Evolutionary conservation across 1,140 invertebrate species (phyloP).

Genomic region (Caligus rogercresseyi): DNA sequence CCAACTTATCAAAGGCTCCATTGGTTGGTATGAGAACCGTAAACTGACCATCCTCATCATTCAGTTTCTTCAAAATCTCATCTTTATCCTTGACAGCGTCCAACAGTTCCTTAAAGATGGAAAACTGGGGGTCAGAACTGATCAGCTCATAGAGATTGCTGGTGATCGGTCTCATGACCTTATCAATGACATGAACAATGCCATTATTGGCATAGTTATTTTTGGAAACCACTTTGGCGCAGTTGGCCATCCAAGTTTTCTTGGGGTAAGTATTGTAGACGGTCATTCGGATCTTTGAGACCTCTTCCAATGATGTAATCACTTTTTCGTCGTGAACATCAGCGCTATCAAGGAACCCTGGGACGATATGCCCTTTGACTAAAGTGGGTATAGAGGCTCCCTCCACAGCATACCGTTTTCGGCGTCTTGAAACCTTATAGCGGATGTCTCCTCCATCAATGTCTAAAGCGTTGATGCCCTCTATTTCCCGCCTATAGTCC

Average conservation of each 20-base stretch:
- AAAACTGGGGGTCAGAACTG: conserved; percentile 32
- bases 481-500: conserved; percentile 27
- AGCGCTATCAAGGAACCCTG: conserved; percentile 8
- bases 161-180: conserved; percentile 33
- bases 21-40: conserved; percentile 38
- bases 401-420: conserved; percentile 2
- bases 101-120: conserved; percentile 33
- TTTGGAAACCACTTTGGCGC: conserved; percentile 27
- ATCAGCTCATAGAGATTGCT: conserved; percentile 33
- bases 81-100: conserved; percentile 25
- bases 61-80: conserved; percentile 28
- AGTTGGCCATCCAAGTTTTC: conserved; percentile 32
- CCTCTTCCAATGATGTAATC: neutral
- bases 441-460: conserved; percentile 6
- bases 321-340: conserved; percentile 17
- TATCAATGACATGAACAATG: conserved; percentile 37
- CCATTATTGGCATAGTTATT: conserved; percentile 36
- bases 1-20: conserved; percentile 32
- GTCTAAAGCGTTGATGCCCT: conserved; percentile 14
- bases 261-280: conserved; percentile 15
- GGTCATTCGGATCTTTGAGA: conserved; percentile 9
- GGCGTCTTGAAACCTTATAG: neutral
- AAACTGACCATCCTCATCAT: conserved; percentile 30
- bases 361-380: conserved; percentile 14
- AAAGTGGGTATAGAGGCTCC: neutral